Evolutionary conservation across 2,888 invertebrate species (phyloP).

Genomic region (Ctenicera cuprea): DNA sequence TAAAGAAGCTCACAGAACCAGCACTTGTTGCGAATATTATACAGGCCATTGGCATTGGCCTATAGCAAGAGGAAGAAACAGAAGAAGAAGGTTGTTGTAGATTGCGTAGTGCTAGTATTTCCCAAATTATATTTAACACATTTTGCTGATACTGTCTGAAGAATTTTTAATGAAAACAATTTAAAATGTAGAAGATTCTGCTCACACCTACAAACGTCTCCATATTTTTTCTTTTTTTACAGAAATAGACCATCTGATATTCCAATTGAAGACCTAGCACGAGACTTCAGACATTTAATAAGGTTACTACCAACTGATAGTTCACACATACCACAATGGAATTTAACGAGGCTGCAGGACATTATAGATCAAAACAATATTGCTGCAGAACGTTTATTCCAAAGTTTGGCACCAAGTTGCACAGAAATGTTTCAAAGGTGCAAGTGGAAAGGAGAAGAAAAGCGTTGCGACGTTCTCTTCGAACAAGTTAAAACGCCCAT

Average conservation of each 20-base stretch:
- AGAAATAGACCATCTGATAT: constrained; percentile 24
- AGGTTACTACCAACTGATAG: neutral
- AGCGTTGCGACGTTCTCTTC: constrained; percentile 64
- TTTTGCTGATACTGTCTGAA: too few species aligned
- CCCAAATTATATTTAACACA: too few species aligned
- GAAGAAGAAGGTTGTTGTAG: too few species aligned
- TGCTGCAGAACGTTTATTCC: constrained; percentile 45
- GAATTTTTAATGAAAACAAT: too few species aligned
- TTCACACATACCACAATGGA: constrained; percentile 18
- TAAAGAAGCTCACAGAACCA: too few species aligned
- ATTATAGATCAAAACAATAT: constrained; percentile 58
- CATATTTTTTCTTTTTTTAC: too few species aligned
- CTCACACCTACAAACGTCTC: too few species aligned
- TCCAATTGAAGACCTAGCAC: neutral
- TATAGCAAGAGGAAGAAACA: too few species aligned
- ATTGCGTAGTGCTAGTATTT: too few species aligned
- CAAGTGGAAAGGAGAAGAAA: constrained; percentile 65
- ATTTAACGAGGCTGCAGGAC: constrained; percentile 55
- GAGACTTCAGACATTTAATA: constrained; percentile 20
- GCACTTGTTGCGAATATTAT: too few species aligned
- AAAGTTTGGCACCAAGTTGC: constrained; percentile 60
- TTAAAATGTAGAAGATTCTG: too few species aligned
- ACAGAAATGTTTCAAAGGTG: constrained; percentile 62
- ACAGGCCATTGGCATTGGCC: too few species aligned
- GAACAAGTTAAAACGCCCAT: constrained; percentile 62